Evolutionary conservation across 2,113 vertebrate species (phyloP), one percentile per base, ranked within the genome.

Genomic region (Pseudorasbora parva): DNA sequence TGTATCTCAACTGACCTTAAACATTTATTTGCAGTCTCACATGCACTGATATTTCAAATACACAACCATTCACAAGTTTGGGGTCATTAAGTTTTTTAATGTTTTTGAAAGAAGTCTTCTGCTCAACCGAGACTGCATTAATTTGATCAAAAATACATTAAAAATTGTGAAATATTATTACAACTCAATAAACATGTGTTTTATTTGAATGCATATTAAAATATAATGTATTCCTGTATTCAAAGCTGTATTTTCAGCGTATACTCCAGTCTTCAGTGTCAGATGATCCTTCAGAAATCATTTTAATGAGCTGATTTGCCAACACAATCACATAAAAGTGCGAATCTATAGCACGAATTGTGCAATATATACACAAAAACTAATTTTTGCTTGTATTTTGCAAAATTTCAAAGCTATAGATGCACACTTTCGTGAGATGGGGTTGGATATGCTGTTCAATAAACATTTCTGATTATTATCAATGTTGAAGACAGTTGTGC

Each of bases 191-290:
- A 4, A 0, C 8, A 1, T 66, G 14, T 17, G 15, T 10, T 33
- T 19, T 27, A 62, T 71, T 15, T 59, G 41, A 19, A n/a, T 62
- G 45, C 43, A 8, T 81, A 5, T 37, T 5, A 47, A 37, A 59
- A 21, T 81, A 5, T 77, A 27, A 47, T 47, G 3, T 49, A 17
- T 69, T 76, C 1, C 19, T 73, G 25, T 88, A 17, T 19, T 66
- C 2, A 9, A 19, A 33, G 7, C 62, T 66, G 62, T 0, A 66
- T 66, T 33, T 66, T 66, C 62, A 33, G 3, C 27, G 33, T 66
- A 15, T 33, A 19, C 25, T 15, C 25, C 25, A 27, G 25, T 60
- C 25, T 27, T 62, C 23, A 62, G 59, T 25, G 23, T 62, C 59
- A 27, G 12, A 62, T 15, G 59, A 62, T 25, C 56, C 21, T 59